Evolutionary conservation across 2,113 vertebrate genomes (phyloP).

Genomic region (Todiramphus chloris): DNA sequence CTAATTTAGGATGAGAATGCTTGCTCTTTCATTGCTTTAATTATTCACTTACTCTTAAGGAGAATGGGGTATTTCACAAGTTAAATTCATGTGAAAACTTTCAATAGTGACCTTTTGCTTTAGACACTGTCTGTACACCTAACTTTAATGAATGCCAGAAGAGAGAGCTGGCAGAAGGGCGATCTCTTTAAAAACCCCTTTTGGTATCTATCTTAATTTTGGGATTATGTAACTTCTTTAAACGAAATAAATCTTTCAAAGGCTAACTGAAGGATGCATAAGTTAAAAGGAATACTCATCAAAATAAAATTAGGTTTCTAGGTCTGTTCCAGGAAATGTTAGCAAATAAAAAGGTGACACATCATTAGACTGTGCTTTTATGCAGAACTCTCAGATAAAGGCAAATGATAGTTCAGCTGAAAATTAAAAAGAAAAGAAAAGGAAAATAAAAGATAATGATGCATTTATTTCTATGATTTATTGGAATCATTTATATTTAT

Average conservation of each 20-base stretch:
- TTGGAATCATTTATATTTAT: neutral
- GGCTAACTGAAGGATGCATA: neutral
- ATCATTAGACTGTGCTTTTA: neutral
- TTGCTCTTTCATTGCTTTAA: neutral
- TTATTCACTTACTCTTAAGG: neutral
- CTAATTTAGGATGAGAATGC: neutral
- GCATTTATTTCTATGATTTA: neutral
- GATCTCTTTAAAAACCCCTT: neutral
- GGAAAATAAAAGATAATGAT: neutral
- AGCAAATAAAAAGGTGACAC: accelerated
- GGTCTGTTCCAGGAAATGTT: neutral
- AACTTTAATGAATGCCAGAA: neutral
- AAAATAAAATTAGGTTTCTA: neutral
- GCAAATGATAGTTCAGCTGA: neutral
- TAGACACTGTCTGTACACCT: neutral
- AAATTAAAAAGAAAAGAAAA: neutral
- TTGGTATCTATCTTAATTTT: neutral
- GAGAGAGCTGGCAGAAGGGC: neutral
- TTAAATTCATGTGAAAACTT: neutral
- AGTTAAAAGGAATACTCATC: neutral
- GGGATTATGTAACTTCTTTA: neutral
- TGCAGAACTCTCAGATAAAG: neutral
- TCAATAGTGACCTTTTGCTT: neutral
- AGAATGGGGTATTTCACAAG: neutral
- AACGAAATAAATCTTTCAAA: neutral